phyloP scores from a whole-genome alignment of 2,113 vertebrate genomes.

The Cyphomyrus discorhynchus region DNA sequence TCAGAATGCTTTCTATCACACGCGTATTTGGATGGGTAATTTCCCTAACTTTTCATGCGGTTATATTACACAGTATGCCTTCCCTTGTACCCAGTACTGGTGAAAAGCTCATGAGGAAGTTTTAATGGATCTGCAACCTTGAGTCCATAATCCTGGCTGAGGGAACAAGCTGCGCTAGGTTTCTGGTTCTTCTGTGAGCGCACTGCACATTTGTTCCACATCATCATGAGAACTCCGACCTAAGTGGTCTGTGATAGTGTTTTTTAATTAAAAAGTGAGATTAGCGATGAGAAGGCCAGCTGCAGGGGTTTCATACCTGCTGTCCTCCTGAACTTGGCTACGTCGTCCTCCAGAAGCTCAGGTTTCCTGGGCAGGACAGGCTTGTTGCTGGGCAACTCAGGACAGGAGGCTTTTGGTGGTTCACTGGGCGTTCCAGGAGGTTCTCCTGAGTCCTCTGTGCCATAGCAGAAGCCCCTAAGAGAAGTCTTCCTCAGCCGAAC shows the following conservation, averaged over 20 bases:
- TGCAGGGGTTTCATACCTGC: slow-evolving; percentile 43
- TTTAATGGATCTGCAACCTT: background rate
- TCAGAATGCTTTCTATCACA: background rate
- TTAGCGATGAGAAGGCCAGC: background rate
- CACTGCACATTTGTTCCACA: background rate
- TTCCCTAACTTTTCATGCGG: background rate
- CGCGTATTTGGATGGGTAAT: background rate
- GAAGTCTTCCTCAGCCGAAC: slow-evolving; percentile 70
- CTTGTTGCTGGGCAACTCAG: slow-evolving; percentile 38
- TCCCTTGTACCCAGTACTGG: background rate
- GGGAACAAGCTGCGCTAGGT: background rate
- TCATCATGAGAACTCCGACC: background rate
- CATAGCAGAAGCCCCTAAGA: slow-evolving; percentile 54
- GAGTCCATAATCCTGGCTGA: background rate
- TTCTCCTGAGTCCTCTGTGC: slow-evolving; percentile 48
- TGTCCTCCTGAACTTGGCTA: slow-evolving; percentile 39
- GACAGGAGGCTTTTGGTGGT: background rate
- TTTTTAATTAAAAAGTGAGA: background rate
- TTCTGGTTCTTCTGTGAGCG: background rate
- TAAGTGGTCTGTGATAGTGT: background rate
- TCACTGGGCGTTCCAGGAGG: background rate
- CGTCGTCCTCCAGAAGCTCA: slow-evolving; percentile 48
- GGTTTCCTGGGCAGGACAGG: slow-evolving; percentile 42
- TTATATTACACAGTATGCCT: background rate
- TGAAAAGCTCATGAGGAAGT: background rate